A percentile compares a stretch with the other conserved stretches of the same genome.
Conservation (phyloP, 2,113 vertebrate species). For the Tretioscincus oriximinensis region DNA sequence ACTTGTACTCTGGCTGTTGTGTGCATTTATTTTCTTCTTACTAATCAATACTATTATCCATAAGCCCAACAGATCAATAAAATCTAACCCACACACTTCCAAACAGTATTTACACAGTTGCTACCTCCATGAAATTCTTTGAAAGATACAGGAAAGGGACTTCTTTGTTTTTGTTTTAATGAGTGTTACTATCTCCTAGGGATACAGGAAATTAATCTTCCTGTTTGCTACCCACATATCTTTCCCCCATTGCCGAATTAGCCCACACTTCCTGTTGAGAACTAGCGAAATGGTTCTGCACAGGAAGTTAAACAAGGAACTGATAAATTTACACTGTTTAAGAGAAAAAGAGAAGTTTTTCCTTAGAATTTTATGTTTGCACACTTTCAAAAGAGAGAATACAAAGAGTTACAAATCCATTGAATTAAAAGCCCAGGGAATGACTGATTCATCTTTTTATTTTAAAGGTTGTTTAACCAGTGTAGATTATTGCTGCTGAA, state of each 20-base stretch:
- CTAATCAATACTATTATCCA: conserved; percentile 13
- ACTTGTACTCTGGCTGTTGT: no score
- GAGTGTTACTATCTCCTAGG: conserved; percentile 5
- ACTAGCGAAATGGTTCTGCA: conserved; percentile 7
- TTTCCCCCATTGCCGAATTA: not conserved
- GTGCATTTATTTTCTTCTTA: not conserved
- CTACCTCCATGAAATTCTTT: conserved; percentile 33
- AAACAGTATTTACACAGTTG: not conserved
- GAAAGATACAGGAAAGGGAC: not conserved
- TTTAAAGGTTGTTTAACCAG: conserved; percentile 5
- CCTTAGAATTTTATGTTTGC: conserved; percentile 35
- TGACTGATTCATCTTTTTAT: conserved; percentile 18
- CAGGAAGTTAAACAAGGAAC: conserved; percentile 31
- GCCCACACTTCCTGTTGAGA: conserved; percentile 42
- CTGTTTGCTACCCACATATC: conserved; percentile 51
- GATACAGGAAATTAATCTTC: conserved; percentile 59
- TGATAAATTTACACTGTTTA: conserved; percentile 13
- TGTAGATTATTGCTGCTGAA: conserved; percentile 48
- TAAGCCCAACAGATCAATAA: not conserved
- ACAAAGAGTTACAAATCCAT: conserved; percentile 19
- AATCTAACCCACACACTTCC: not conserved
- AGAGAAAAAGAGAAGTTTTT: conserved; percentile 22
- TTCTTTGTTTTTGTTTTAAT: not conserved
- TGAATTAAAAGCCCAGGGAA: not conserved
- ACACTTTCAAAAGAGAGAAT: conserved; percentile 37